Conservation (phyloP, 2,113 vertebrate species). For the Maccullochella peelii region DNA sequence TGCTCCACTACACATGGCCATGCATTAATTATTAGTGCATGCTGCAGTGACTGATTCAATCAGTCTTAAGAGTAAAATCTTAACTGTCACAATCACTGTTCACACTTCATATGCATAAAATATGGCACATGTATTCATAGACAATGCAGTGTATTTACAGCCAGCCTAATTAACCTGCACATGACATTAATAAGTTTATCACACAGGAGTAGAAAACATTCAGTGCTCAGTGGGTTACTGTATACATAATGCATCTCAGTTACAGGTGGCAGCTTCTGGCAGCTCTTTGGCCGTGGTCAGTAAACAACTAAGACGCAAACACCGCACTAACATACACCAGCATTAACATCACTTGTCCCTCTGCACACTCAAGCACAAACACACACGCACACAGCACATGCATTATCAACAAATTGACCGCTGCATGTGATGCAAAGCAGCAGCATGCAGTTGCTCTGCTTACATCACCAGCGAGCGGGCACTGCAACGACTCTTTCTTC, state of each 20-base stretch:
- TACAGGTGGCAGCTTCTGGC: slow-evolving; percentile 80
- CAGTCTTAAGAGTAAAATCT: slow-evolving; percentile 40
- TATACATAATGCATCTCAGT: slow-evolving; percentile 69
- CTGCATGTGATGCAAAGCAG: slow-evolving; percentile 78
- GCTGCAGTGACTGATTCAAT: slow-evolving; percentile 72
- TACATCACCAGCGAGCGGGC: slow-evolving; percentile 76
- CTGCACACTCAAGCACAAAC: slow-evolving; percentile 13
- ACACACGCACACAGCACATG: slow-evolving; percentile 38
- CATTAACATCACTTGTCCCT: slow-evolving; percentile 12
- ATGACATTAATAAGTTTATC: slow-evolving; percentile 31
- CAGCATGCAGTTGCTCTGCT: slow-evolving; percentile 79
- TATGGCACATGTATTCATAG: slow-evolving; percentile 45
- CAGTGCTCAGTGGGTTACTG: slow-evolving; percentile 51
- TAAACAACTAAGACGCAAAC: slow-evolving; percentile 68
- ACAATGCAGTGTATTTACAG: slow-evolving; percentile 26
- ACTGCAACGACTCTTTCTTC: slow-evolving; percentile 79
- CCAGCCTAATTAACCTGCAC: slow-evolving; percentile 29
- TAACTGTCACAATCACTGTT: slow-evolving; percentile 19
- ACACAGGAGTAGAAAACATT: slow-evolving; percentile 46
- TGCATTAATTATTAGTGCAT: slow-evolving; percentile 76
- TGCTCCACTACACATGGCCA: slow-evolving; percentile 68
- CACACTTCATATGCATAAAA: slow-evolving; percentile 27
- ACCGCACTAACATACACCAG: slow-evolving; percentile 53
- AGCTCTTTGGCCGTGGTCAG: slow-evolving; percentile 63
- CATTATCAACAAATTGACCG: slow-evolving; percentile 70